These are phyloP conservation scores for Danio jaintianensis DNA, from an alignment of 2,797 vertebrate genomes.

Conservation along the genomic window DNA sequence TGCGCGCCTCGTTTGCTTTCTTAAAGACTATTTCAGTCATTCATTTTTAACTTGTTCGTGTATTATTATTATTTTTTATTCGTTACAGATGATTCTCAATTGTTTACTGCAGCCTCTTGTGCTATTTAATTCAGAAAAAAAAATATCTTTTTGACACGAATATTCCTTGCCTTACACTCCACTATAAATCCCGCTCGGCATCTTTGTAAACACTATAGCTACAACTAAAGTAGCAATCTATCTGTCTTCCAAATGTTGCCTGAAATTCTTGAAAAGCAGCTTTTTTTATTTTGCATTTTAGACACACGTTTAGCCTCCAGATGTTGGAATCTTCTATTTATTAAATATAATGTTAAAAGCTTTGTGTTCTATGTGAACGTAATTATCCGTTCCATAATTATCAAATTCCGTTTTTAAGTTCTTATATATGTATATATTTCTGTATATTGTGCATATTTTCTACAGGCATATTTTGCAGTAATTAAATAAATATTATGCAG, in stretches of 20 bases:
- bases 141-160: constrained; percentile 73
- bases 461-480: constrained; percentile 60
- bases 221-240: constrained; percentile 72
- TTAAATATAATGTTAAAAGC: constrained; percentile 56
- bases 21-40: background rate
- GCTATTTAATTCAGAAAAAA: constrained; percentile 67
- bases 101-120: constrained; percentile 61
- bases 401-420: constrained; percentile 60
- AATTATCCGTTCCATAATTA: constrained; percentile 61
- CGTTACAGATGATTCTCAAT: constrained; percentile 41
- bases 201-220: constrained; percentile 78
- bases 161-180: constrained; percentile 71
- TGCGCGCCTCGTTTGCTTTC: background rate
- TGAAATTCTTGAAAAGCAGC: constrained; percentile 65
- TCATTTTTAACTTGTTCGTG: background rate
- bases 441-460: constrained; percentile 74
- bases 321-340: constrained; percentile 59
- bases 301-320: constrained; percentile 38
- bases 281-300: constrained; percentile 54
- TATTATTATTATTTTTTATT: background rate
- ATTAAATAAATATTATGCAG: constrained; percentile 51
- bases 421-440: constrained; percentile 80
- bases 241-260: constrained; percentile 5
- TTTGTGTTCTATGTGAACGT: constrained; percentile 53
- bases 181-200: constrained; percentile 80